Percentiles rank a stretch among this genome's conserved stretches.
Evolutionary conservation across 2,113 vertebrate genomes (phyloP).

Genomic region (Oncorhynchus kisutch): DNA sequence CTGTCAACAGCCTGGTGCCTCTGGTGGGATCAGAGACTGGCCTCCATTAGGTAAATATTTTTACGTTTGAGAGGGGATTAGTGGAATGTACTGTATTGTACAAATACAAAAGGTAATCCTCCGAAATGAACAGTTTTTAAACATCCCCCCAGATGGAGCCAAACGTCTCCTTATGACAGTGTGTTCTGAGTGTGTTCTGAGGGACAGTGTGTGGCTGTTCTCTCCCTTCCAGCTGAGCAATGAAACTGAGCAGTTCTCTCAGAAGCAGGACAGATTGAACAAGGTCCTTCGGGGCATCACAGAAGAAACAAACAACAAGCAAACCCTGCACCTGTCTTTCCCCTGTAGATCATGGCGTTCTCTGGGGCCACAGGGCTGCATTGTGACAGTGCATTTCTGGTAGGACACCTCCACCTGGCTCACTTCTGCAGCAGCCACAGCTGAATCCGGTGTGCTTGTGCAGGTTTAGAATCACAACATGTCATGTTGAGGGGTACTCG

Average conservation of each 20-base stretch:
- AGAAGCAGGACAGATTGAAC: slow-evolving; percentile 84
- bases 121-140: too few relatives aligned
- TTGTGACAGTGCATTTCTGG: slow-evolving; percentile 85
- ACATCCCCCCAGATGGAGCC: too few relatives aligned
- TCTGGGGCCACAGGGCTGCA: slow-evolving; percentile 91
- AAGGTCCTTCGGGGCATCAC: slow-evolving; percentile 88
- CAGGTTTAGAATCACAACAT: too few relatives aligned
- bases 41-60: slow-evolving; percentile 81
- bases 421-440: slow-evolving; percentile 81
- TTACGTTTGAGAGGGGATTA: too few relatives aligned
- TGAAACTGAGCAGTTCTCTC: slow-evolving; percentile 79
- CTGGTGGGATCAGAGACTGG: slow-evolving; percentile 87
- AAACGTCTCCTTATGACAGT: too few relatives aligned
- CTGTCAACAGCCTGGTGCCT: slow-evolving; percentile 86
- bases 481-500: not conserved
- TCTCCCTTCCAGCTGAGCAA: slow-evolving; percentile 76
- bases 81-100: not conserved
- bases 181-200: too few relatives aligned
- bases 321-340: not conserved
- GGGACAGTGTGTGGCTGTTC: not conserved
- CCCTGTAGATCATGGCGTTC: slow-evolving; percentile 79
- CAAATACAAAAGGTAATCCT: too few relatives aligned
- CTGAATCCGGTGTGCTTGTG: not conserved
- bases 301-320: not conserved
- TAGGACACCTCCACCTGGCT: slow-evolving; percentile 87